Conservation (phyloP, 1,140 invertebrate species). For the Adelges cooleyi region DNA sequence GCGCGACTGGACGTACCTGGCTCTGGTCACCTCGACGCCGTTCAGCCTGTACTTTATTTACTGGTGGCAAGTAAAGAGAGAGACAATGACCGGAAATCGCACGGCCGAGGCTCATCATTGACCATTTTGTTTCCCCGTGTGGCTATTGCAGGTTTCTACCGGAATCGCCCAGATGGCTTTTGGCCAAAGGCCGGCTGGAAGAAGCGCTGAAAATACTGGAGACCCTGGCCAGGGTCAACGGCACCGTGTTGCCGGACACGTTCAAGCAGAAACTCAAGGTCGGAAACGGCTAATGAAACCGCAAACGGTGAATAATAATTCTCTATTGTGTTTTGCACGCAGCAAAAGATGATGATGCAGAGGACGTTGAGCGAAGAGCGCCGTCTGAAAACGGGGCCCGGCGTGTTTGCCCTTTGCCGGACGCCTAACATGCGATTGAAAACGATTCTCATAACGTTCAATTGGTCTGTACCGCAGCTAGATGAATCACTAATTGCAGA, state of each 20-base stretch:
- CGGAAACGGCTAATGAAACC: background rate
- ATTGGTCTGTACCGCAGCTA: constrained; percentile 41
- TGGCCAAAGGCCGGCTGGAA: constrained; percentile 63
- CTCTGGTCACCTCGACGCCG: constrained; percentile 66
- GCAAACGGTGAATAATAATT: no score
- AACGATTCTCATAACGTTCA: constrained; percentile 47
- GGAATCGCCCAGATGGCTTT: constrained; percentile 72
- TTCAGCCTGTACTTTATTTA: constrained; percentile 75
- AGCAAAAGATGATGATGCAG: constrained; percentile 56
- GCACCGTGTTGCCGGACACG: constrained; percentile 56
- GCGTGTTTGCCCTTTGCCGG: constrained; percentile 57
- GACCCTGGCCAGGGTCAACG: constrained; percentile 61
- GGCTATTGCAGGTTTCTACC: constrained; percentile 61
- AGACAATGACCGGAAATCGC: background rate
- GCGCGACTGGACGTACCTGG: constrained; percentile 65
- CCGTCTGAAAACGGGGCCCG: constrained; percentile 47
- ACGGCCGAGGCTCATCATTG: background rate
- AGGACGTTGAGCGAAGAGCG: constrained; percentile 50
- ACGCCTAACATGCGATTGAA: constrained; percentile 77
- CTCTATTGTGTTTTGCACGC: background rate
- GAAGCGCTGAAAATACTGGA: constrained; percentile 67
- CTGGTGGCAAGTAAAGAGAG: constrained; percentile 51
- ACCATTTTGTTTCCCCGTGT: background rate
- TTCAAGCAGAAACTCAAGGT: constrained; percentile 56
- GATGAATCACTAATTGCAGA: no score